A percentile compares a stretch with the other conserved stretches of the same genome.
phyloP scores from a whole-genome alignment of 1,140 invertebrate genomes.

The Drosophila ogumai region DNA sequence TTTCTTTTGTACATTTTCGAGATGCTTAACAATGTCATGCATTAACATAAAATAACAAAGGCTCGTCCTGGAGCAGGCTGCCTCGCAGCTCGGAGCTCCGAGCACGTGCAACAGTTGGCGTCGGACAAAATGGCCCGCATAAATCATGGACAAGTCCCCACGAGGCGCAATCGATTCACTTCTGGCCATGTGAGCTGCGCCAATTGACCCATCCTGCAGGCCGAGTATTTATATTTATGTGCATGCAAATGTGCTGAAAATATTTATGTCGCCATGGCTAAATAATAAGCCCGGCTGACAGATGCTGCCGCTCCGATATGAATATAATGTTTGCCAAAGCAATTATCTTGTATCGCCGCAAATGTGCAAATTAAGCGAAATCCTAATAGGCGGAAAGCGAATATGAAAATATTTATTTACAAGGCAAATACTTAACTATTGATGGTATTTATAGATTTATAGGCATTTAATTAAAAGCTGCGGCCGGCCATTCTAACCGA shows the following conservation, averaged over 20 bases:
- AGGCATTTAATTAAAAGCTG: conserved; percentile 37
- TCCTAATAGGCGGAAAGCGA: conserved; percentile 23
- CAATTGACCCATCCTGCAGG: conserved; percentile 39
- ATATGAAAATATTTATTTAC: conserved; percentile 18
- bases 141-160: conserved; percentile 33
- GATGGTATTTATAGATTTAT: conserved; percentile 8
- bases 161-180: conserved; percentile 53
- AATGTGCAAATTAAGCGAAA: conserved; percentile 17
- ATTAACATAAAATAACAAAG: conserved; percentile 75
- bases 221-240: conserved; percentile 35
- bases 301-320: conserved; percentile 27
- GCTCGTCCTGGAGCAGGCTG: conserved; percentile 23
- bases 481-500: neutral
- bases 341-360: conserved; percentile 33
- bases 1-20: conserved; percentile 77
- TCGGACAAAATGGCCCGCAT: conserved; percentile 22
- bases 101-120: conserved; percentile 67
- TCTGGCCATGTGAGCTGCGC: conserved; percentile 55
- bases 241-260: conserved; percentile 31
- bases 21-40: conserved; percentile 54
- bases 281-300: conserved; percentile 39
- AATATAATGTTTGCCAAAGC: conserved; percentile 46
- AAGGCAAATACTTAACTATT: conserved; percentile 18
- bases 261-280: conserved; percentile 32
- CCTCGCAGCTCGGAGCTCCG: neutral